These are phyloP conservation scores for Intellagama lesueurii DNA, from an alignment of 2,797 vertebrate genomes.

Conservation along the genomic window DNA sequence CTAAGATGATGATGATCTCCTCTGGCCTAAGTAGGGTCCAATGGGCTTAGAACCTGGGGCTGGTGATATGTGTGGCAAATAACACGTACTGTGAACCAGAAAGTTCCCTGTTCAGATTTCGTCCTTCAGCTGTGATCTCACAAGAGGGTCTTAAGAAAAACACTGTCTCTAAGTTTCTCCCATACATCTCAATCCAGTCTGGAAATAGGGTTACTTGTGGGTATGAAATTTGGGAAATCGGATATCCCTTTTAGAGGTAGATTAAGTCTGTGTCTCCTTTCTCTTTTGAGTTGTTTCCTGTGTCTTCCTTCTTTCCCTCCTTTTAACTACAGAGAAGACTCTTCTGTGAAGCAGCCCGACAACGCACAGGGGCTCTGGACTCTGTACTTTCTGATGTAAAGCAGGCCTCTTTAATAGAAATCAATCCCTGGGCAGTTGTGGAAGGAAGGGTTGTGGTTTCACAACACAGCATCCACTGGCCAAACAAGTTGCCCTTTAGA, in stretches of 20 bases:
- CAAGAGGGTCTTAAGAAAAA: conserved; percentile 26
- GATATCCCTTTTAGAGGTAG: conserved; percentile 58
- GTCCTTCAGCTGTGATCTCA: conserved; percentile 23
- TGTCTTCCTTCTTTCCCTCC: not conserved
- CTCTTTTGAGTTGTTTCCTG: conserved; percentile 16
- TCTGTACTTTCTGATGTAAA: conserved; percentile 65
- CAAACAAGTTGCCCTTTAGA: conserved; percentile 57
- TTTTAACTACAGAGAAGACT: conserved; percentile 65
- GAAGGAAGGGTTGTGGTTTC: conserved; percentile 66
- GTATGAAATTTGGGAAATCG: conserved; percentile 56
- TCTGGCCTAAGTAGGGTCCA: too few species aligned
- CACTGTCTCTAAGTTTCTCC: not conserved
- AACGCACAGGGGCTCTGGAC: conserved; percentile 52
- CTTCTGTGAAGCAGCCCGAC: conserved; percentile 60
- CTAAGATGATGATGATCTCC: too few species aligned
- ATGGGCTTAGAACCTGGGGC: not conserved
- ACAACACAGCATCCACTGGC: conserved; percentile 59
- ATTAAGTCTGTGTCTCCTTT: conserved; percentile 45
- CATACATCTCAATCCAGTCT: not conserved
- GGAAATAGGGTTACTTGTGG: not conserved
- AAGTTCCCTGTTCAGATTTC: conserved; percentile 19
- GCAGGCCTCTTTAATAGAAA: conserved; percentile 57
- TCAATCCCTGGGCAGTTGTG: conserved; percentile 62
- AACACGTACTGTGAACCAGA: conserved; percentile 24
- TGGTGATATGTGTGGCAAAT: conserved; percentile 31